Evolutionary conservation across 1,140 invertebrate genomes (phyloP).

Genomic region (Branchinecta lynchi): DNA sequence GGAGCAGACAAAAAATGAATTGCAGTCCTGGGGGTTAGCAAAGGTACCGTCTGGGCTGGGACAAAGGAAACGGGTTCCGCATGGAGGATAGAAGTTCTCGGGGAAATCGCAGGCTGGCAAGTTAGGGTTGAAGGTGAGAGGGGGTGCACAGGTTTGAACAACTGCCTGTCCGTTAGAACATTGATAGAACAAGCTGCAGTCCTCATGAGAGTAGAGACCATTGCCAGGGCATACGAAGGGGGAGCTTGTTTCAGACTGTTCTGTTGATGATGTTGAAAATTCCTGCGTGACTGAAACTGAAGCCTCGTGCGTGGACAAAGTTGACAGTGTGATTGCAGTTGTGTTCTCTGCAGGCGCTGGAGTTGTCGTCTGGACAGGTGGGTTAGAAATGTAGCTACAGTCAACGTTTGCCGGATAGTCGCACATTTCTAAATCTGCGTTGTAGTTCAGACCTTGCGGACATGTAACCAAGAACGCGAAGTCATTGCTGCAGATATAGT

Average conservation of each 20-base stretch:
- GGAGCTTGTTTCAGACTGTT: too few relatives aligned
- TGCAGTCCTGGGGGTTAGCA: conserved; percentile 14
- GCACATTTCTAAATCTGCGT: not conserved
- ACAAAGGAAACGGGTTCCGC: not conserved
- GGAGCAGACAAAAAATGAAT: conserved; percentile 20
- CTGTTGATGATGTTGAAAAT: too few relatives aligned
- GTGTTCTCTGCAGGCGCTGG: not conserved
- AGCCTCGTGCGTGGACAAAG: too few relatives aligned
- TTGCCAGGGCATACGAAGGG: conserved; percentile 4
- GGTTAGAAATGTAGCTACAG: not conserved
- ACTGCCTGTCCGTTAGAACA: not conserved
- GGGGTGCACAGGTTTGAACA: not conserved
- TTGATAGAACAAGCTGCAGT: conserved; percentile 5
- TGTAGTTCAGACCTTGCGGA: not conserved
- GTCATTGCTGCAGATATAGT: not conserved
- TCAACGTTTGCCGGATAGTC: not conserved
- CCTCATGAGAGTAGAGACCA: conserved; percentile 11
- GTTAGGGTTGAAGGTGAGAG: not conserved
- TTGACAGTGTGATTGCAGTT: not conserved
- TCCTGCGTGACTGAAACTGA: too few relatives aligned
- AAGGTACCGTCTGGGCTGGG: not conserved
- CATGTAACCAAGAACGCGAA: not conserved
- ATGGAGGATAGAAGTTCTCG: not conserved
- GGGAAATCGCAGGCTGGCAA: not conserved
- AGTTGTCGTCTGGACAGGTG: not conserved